phyloP scores from a whole-genome alignment of 2,888 invertebrate genomes.

The Apamea anceps region DNA sequence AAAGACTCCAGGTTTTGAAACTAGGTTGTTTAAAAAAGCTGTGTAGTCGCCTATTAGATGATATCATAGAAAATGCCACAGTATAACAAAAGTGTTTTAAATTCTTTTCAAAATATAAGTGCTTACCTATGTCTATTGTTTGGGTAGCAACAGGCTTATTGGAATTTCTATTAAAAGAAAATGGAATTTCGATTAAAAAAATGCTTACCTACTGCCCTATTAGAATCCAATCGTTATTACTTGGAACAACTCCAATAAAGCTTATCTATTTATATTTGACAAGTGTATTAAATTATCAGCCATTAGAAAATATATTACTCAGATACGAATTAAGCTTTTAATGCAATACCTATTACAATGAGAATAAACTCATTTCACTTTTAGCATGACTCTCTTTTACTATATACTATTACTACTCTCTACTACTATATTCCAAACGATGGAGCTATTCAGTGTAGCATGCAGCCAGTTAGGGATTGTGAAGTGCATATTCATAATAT shows the following conservation, averaged over 20 bases:
- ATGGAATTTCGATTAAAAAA: not conserved
- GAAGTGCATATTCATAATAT: not conserved
- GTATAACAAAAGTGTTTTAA: not conserved
- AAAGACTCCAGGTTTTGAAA: not conserved
- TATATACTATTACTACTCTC: not conserved
- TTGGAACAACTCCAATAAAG: conserved; percentile 60
- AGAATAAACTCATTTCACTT: not conserved
- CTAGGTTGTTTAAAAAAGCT: not conserved
- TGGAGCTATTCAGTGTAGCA: conserved; percentile 24
- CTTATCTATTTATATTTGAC: conserved; percentile 44
- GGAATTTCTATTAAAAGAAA: conserved; percentile 1
- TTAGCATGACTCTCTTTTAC: conserved; percentile 22
- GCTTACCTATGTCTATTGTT: not conserved
- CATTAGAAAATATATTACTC: conserved; percentile 20
- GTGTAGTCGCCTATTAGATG: not conserved
- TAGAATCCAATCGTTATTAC: conserved; percentile 37
- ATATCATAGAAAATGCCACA: not conserved
- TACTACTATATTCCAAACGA: not conserved
- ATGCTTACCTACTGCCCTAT: conserved; percentile 9
- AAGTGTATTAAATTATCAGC: conserved; percentile 38
- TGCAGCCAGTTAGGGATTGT: conserved; percentile 1
- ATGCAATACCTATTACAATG: not conserved
- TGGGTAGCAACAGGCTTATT: conserved; percentile 29
- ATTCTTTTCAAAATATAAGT: not conserved
- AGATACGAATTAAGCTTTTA: conserved; percentile 10